Evolutionary conservation across 2,113 vertebrate species (phyloP).

Genomic region (Nothocercus julius): DNA sequence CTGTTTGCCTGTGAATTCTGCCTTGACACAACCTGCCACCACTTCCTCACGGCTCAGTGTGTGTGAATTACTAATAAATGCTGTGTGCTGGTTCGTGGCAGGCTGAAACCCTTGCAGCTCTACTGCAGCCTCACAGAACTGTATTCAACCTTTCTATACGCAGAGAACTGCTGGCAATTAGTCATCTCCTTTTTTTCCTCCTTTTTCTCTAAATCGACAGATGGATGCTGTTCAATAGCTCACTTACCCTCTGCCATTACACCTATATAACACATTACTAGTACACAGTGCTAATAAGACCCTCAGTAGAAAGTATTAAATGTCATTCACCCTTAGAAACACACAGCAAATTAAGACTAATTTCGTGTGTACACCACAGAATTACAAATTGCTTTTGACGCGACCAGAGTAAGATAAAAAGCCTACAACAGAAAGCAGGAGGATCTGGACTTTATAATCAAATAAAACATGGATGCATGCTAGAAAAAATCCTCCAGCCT

Average conservation of each 20-base stretch:
- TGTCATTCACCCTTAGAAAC: constrained; percentile 60
- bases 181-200: background rate
- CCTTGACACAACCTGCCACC: background rate
- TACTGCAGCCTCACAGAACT: background rate
- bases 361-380: constrained; percentile 40
- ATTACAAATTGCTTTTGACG: constrained; percentile 66
- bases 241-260: constrained; percentile 48
- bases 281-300: constrained; percentile 57
- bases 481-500: constrained; percentile 47
- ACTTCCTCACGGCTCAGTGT: background rate
- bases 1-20: background rate
- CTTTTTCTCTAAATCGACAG: background rate
- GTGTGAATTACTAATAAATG: background rate
- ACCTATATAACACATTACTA: constrained; percentile 13
- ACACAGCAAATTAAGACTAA: constrained; percentile 58
- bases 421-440: constrained; percentile 60
- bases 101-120: background rate
- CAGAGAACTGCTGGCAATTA: background rate
- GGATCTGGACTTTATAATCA: constrained; percentile 66
- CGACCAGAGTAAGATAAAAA: constrained; percentile 57
- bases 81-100: background rate
- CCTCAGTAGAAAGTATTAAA: constrained; percentile 58
- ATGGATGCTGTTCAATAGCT: constrained; percentile 31
- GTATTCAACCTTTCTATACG: background rate
- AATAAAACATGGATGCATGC: constrained; percentile 53